Evolutionary conservation across 2,797 vertebrate species (phyloP), one percentile per base, ranked within the genome.

Genomic region (Lates japonicus): DNA sequence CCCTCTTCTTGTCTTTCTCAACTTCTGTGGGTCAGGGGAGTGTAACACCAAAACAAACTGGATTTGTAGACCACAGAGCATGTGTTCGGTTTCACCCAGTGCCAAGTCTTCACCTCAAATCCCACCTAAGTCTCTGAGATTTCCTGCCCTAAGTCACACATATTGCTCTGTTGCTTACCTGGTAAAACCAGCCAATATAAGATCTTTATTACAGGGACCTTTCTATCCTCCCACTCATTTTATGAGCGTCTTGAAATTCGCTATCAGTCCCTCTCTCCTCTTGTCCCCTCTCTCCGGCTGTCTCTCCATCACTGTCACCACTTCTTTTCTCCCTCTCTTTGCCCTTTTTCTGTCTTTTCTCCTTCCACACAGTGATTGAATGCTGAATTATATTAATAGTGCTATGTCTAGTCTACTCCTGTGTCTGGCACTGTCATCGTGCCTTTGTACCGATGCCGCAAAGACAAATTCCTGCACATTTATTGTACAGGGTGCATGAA

Each of bases 141-240:
- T 84, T 87, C 69, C 78, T 46, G 74, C 76, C 62, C 68, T 82
- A 81, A 92, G 80, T 90, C 86, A 58, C 86, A 91, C 87, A 88
- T 91, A 92, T 91, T 92, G 87, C 82, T 82, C 78, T 64, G 72
- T 69, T 88, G 82, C 89, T 88, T 86, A 84, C 78, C 74, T 74
- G 74, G 54, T 91, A 86, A 91, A 74, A 81, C 74, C 83, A 65
- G 74, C 86, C 78, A 80, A 87, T 92, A 91, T 90, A 59, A 62
- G 51, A 70, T 88, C 89, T 88, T 92, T 92, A 91, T 92, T 88
- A 90, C 86, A 88, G 44, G 55, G 80, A 86, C 85, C 88, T 83
- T 80, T 85, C 70, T 75, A 61, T 59, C 79, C 84, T 82, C 49
- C 49, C 69, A 29, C 25, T 29, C 41, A 7, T 74, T 87, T 91